Evolutionary conservation across 92 coral and sea anemone species (phyloP).

Genomic region (Paramuricea clavata): DNA sequence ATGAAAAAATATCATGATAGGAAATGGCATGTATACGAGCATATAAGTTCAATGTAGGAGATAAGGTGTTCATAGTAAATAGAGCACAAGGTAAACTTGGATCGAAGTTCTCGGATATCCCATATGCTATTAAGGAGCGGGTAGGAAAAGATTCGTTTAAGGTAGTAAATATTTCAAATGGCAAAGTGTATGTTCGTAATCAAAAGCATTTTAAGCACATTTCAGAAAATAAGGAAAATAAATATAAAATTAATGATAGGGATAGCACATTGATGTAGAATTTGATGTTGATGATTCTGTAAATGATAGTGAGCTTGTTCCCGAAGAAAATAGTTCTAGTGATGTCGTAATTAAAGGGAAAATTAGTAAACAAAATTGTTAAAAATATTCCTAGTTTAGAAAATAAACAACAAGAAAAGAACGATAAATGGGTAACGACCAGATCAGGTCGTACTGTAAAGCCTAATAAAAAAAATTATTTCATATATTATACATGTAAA

Average conservation of each 20-base stretch:
- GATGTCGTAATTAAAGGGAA: not conserved
- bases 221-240: not conserved
- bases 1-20: slow-evolving; percentile 15
- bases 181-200: slow-evolving; percentile 41
- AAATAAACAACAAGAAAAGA: slow-evolving; percentile 30
- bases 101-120: not conserved
- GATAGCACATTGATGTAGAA: not conserved
- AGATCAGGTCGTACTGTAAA: slow-evolving; percentile 60
- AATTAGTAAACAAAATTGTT: not conserved
- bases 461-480: slow-evolving; percentile 41
- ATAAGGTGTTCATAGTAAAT: slow-evolving; percentile 46
- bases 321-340: not conserved
- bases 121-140: slow-evolving; percentile 40
- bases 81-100: slow-evolving; percentile 31
- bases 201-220: slow-evolving; percentile 30
- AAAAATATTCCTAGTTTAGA: not conserved
- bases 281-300: not conserved
- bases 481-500: slow-evolving; percentile 13
- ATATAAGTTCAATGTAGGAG: slow-evolving; percentile 47
- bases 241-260: not conserved
- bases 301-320: not conserved
- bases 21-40: slow-evolving; percentile 13
- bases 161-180: slow-evolving; percentile 25
- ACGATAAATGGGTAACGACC: slow-evolving; percentile 17
- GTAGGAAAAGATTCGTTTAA: slow-evolving; percentile 43